Evolutionary conservation across 2,797 vertebrate genomes (phyloP).

Genomic region (Poeciliopsis turneri): DNA sequence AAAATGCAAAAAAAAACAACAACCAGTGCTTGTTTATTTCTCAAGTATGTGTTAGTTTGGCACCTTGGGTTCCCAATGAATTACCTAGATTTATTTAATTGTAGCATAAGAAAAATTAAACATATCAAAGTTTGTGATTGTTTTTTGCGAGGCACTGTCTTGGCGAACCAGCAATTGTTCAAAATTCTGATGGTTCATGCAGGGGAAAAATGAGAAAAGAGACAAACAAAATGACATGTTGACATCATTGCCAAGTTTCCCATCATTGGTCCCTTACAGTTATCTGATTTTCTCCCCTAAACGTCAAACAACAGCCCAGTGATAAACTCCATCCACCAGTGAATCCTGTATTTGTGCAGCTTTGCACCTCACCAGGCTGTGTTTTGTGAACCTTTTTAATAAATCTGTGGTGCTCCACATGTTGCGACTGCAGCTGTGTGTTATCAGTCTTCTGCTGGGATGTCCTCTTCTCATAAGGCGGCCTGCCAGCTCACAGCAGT

Average conservation of each 20-base stretch:
- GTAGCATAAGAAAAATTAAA: neutral
- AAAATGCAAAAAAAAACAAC: neutral
- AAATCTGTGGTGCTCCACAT: neutral
- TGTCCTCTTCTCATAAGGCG: neutral
- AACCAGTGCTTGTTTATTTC: neutral
- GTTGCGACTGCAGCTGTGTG: neutral
- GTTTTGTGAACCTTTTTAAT: neutral
- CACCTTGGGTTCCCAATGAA: neutral
- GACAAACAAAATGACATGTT: neutral
- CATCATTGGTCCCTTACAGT: neutral
- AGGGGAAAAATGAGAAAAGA: neutral
- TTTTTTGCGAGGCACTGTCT: neutral
- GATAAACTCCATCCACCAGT: neutral
- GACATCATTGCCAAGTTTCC: neutral
- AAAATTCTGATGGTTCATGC: neutral
- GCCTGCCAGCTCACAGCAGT: constrained; percentile 1
- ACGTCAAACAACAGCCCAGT: neutral
- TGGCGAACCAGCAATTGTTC: neutral
- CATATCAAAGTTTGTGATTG: neutral
- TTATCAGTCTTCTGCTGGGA: neutral
- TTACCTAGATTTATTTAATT: neutral
- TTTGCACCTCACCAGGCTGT: neutral
- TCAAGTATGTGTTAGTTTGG: neutral
- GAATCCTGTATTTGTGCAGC: neutral
- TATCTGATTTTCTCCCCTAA: neutral